phyloP scores from a whole-genome alignment of 2,888 invertebrate genomes.

The Sialis lutaria region DNA sequence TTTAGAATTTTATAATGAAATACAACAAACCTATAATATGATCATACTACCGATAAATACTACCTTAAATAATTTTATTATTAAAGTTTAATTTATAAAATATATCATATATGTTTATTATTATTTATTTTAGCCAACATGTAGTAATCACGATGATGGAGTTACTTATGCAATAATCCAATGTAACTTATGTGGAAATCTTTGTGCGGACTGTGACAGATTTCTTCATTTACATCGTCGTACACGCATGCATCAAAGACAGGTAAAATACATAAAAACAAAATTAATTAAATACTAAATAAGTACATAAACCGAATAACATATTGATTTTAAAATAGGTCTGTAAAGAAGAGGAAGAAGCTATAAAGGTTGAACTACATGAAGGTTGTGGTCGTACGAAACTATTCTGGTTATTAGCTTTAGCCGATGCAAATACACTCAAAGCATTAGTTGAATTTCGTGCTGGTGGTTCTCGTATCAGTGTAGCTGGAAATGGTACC shows the following conservation, averaged over 20 bases:
- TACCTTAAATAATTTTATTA: too few relatives aligned
- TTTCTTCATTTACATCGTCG: constrained; percentile 83
- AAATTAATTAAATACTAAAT: not conserved
- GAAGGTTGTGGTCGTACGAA: constrained; percentile 92
- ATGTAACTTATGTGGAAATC: constrained; percentile 77
- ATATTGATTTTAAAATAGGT: constrained; percentile 30
- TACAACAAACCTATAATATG: too few relatives aligned
- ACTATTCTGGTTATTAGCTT: constrained; percentile 82
- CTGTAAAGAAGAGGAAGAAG: constrained; percentile 91
- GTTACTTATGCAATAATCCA: constrained; percentile 83
- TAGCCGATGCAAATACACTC: constrained; percentile 84
- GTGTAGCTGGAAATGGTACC: constrained; percentile 21
- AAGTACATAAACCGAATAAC: not conserved
- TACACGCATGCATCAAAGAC: constrained; percentile 70
- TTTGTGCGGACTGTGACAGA: constrained; percentile 92
- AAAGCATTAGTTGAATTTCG: constrained; percentile 85
- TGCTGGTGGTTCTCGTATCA: constrained; percentile 42
- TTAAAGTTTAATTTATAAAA: not conserved
- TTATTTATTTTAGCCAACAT: constrained; percentile 45
- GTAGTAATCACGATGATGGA: constrained; percentile 93
- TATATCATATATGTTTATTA: not conserved
- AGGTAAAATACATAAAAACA: constrained; percentile 27
- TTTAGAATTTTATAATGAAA: too few relatives aligned
- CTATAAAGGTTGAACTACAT: constrained; percentile 92
- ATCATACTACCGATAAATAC: too few relatives aligned